Percentiles rank a stretch among this genome's conserved stretches.
phyloP scores from a whole-genome alignment of 1,140 invertebrate species.

The Saccostrea glomerata region DNA sequence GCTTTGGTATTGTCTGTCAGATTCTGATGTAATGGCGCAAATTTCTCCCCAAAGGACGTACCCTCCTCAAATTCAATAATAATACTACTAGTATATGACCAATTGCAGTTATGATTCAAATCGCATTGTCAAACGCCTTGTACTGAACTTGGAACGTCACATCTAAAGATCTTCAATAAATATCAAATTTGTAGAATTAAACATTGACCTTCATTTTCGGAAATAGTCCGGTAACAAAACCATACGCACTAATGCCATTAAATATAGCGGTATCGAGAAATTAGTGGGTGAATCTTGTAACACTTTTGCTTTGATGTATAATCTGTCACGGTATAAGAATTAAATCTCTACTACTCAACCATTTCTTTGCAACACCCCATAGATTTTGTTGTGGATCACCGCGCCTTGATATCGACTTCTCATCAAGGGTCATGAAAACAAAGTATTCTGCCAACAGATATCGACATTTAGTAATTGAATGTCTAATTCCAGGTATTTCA shows the following conservation, averaged over 20 bases:
- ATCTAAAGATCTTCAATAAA: background rate
- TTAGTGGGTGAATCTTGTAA: background rate
- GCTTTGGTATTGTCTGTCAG: background rate
- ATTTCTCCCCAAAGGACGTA: background rate
- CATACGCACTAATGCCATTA: background rate
- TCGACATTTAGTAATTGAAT: conserved; percentile 12
- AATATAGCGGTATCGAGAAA: background rate
- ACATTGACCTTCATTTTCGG: background rate
- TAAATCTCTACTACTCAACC: background rate
- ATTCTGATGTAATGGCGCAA: background rate
- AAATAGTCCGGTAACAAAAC: conserved; percentile 1
- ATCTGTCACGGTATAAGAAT: background rate
- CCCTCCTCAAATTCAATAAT: background rate
- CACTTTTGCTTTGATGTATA: background rate
- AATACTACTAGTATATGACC: background rate
- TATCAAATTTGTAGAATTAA: background rate
- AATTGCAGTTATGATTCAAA: background rate
- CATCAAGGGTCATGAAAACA: conserved; percentile 23
- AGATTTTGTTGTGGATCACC: background rate
- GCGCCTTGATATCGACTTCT: conserved; percentile 10
- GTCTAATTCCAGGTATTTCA: conserved; percentile 23
- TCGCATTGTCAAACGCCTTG: background rate
- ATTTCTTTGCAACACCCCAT: background rate
- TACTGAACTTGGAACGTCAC: conserved; percentile 5
- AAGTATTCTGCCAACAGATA: conserved; percentile 3